These are phyloP conservation scores for Sturnus vulgaris DNA, from an alignment of 2,113 vertebrate genomes.

Conservation along the genomic window DNA sequence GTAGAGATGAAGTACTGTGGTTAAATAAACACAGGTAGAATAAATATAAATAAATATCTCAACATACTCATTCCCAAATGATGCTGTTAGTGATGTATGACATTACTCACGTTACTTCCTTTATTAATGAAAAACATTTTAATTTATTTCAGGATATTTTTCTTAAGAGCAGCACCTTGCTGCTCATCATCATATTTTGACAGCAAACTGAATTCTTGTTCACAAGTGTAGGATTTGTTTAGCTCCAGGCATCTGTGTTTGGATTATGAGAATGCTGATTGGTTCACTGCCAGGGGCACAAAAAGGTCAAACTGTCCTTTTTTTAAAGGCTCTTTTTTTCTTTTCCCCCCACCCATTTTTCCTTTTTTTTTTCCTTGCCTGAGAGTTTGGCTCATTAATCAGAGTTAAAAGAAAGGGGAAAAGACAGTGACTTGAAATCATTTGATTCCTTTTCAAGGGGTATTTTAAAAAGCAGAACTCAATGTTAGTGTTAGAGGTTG, in stretches of 20 bases:
- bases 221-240: slow-evolving; percentile 86
- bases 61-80: slow-evolving; percentile 20
- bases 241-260: slow-evolving; percentile 94
- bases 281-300: slow-evolving; percentile 89
- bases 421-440: slow-evolving; percentile 71
- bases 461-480: slow-evolving; percentile 73
- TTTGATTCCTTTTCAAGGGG: slow-evolving; percentile 73
- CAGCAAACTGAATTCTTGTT: slow-evolving; percentile 81
- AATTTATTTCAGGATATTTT: slow-evolving; percentile 65
- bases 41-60: slow-evolving; percentile 27
- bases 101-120: background rate
- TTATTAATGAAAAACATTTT: slow-evolving; percentile 60
- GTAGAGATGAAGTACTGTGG: background rate
- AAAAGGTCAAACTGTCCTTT: slow-evolving; percentile 92
- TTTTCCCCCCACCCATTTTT: slow-evolving; percentile 1
- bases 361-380: slow-evolving; percentile 57
- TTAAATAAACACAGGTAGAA: slow-evolving; percentile 16
- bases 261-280: slow-evolving; percentile 93
- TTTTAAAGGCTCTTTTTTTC: slow-evolving; percentile 60
- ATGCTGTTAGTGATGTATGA: background rate
- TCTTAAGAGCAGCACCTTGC: slow-evolving; percentile 71
- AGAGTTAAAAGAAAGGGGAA: slow-evolving; percentile 72
- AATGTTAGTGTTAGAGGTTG: slow-evolving; percentile 76
- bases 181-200: slow-evolving; percentile 78
- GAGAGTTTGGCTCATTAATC: slow-evolving; percentile 79